A percentile compares a stretch with the other conserved stretches of the same genome.
phyloP scores from a whole-genome alignment of 2,113 vertebrate genomes.

The Trachemys scripta region DNA sequence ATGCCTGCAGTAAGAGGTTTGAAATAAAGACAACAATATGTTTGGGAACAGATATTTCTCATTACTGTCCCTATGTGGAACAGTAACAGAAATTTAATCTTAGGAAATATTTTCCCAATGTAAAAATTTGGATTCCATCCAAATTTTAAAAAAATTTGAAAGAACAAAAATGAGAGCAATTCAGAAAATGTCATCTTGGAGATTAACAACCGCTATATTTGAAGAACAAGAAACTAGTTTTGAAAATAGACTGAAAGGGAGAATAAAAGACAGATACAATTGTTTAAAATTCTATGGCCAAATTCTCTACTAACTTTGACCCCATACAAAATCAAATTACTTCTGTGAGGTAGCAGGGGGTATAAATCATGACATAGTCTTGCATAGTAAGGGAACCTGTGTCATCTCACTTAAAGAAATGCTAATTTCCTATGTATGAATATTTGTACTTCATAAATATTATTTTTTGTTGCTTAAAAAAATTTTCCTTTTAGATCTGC shows the following conservation, averaged over 20 bases:
- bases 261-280: not conserved
- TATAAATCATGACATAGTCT: not conserved
- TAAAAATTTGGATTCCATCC: not conserved
- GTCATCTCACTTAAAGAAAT: not conserved
- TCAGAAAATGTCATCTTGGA: not conserved
- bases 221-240: not conserved
- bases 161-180: not conserved
- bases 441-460: not conserved
- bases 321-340: not conserved
- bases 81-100: not conserved
- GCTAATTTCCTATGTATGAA: not conserved
- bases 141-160: not conserved
- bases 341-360: not conserved
- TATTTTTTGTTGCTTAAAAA: not conserved
- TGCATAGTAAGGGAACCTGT: not conserved
- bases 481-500: not conserved
- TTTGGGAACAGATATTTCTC: not conserved
- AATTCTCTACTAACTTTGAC: not conserved
- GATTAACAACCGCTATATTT: not conserved
- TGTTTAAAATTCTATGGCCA: fast-evolving
- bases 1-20: not conserved
- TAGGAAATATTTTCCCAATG: not conserved
- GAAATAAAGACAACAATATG: not conserved
- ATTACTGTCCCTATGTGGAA: not conserved
- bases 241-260: not conserved